phyloP scores from a whole-genome alignment of 2,797 vertebrate genomes.

The Fundulus diaphanus region DNA sequence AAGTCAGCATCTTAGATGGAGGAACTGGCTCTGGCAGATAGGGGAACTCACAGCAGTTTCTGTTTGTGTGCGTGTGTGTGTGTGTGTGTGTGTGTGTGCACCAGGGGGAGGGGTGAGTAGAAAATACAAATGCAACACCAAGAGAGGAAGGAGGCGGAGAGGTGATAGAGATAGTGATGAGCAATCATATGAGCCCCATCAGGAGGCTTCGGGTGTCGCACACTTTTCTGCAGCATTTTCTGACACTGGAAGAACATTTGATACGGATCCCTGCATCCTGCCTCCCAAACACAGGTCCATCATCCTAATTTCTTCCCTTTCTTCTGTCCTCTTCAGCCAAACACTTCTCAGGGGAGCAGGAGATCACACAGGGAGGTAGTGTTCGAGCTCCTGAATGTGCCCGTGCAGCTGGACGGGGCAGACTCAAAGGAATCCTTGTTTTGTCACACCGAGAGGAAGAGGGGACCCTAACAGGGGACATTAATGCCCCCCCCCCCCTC shows the following conservation, averaged over 20 bases:
- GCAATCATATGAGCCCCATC: constrained; percentile 68
- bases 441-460: constrained; percentile 73
- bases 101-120: constrained; percentile 62
- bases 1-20: constrained; percentile 80
- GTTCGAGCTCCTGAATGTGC: constrained; percentile 76
- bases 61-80: constrained; percentile 57
- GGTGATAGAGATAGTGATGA: constrained; percentile 68
- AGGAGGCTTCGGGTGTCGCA: constrained; percentile 42
- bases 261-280: not conserved
- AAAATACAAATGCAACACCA: constrained; percentile 55
- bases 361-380: constrained; percentile 79
- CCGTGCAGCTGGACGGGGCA: constrained; percentile 80
- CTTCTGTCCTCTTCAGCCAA: constrained; percentile 40
- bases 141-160: constrained; percentile 64
- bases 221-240: constrained; percentile 20
- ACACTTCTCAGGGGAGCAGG: constrained; percentile 63
- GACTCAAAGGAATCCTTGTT: constrained; percentile 84
- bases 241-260: constrained; percentile 10
- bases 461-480: constrained; percentile 77
- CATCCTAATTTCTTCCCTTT: constrained; percentile 49
- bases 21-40: constrained; percentile 84
- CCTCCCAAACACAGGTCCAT: constrained; percentile 32
- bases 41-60: constrained; percentile 82
- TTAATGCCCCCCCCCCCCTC: constrained; percentile 62
- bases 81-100: constrained; percentile 42